Conservation (phyloP, 2,113 vertebrate species). For the Trogon surrucura region DNA sequence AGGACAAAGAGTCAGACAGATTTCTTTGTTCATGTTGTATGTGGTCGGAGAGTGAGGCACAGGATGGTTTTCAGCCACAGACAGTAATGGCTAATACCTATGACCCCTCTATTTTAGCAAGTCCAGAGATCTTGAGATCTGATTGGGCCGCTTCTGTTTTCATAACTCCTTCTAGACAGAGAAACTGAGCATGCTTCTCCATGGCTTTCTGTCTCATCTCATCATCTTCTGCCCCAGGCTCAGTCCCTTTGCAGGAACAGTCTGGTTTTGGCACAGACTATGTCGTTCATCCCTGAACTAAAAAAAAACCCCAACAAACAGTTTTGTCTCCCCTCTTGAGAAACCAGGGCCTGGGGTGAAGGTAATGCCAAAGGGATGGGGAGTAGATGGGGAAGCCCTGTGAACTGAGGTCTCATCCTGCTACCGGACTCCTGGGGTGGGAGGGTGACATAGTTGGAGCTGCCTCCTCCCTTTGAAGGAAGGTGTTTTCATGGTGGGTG, state of each 20-base stretch:
- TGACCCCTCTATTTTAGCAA: not conserved
- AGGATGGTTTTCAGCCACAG: not conserved
- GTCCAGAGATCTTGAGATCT: not conserved
- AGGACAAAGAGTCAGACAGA: not conserved
- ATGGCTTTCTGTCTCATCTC: not conserved
- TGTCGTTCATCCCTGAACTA: not conserved
- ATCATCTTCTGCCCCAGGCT: not conserved
- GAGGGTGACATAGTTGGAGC: not conserved
- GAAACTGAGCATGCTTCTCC: not conserved
- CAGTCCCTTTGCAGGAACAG: not conserved
- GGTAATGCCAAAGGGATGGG: not conserved
- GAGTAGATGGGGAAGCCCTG: not conserved
- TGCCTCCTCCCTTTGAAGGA: not conserved
- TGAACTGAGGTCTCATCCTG: not conserved
- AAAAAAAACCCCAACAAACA: not conserved
- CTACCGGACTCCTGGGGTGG: accelerated
- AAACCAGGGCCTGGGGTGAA: not conserved
- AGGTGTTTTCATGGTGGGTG: accelerated
- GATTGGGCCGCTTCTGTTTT: not conserved
- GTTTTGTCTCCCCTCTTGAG: not conserved
- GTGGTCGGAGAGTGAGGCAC: not conserved
- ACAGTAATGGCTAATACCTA: not conserved
- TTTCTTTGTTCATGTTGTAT: not conserved
- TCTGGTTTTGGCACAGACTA: not conserved
- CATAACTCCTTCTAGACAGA: not conserved